phyloP scores from a whole-genome alignment of 2,888 invertebrate species.

The Trypoxylon attenuatum region DNA sequence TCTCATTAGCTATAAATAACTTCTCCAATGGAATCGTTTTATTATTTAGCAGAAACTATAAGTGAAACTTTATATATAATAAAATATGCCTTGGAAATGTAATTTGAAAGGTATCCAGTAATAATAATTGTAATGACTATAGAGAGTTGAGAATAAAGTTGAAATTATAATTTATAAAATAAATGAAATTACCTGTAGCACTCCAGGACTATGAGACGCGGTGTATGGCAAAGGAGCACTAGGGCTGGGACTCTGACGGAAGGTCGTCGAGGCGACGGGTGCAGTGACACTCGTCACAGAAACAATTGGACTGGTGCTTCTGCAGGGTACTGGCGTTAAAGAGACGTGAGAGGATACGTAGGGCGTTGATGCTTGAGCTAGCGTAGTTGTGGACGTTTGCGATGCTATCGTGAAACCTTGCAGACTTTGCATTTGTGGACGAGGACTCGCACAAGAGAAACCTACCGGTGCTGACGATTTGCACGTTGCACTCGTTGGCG shows the following conservation, averaged over 20 bases:
- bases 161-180: too few species aligned
- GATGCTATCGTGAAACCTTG: slow-evolving; percentile 75
- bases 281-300: slow-evolving; percentile 56
- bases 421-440: slow-evolving; percentile 69
- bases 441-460: slow-evolving; percentile 72
- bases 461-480: slow-evolving; percentile 61
- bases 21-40: too few species aligned
- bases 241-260: slow-evolving; percentile 70
- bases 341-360: slow-evolving; percentile 78
- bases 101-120: too few species aligned
- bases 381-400: slow-evolving; percentile 67
- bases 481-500: slow-evolving; percentile 62
- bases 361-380: slow-evolving; percentile 75
- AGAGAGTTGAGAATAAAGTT: too few species aligned
- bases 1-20: too few species aligned
- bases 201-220: slow-evolving; percentile 68
- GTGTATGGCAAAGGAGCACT: slow-evolving; percentile 64
- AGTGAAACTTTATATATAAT: too few species aligned
- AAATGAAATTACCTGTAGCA: slow-evolving; percentile 65
- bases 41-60: too few species aligned
- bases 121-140: too few species aligned
- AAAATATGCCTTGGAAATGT: too few species aligned
- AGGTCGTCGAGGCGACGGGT: slow-evolving; percentile 63
- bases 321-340: slow-evolving; percentile 65
- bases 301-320: slow-evolving; percentile 68